Base-by-base conservation (phyloP, 2,888 invertebrate species). In the Euproctis similis region DNA sequence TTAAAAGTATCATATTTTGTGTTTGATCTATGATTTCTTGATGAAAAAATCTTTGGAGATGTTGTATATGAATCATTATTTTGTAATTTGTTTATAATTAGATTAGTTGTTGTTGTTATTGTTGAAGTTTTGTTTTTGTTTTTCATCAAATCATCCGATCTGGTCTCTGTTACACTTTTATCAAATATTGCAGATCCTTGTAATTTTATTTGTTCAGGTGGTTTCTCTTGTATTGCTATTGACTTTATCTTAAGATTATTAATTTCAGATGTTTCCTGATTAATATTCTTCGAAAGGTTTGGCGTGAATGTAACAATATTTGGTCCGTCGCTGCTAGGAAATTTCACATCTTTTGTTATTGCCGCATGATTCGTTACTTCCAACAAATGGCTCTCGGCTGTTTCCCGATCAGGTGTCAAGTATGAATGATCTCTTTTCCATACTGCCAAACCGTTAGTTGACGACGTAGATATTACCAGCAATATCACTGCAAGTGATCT, bases 401-500 rank as follows among this genome's bases (percentile, higher is more conserved):
- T 51, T 4, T 46, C 42, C 9, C 68, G 42, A 34, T 72, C 69
- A 25, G 42, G 40, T 9, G 38, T n/a, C n/a, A n/a, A n/a, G n/a
- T n/a, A n/a, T n/a, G n/a, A n/a, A n/a, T n/a, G 12, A 7, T 30
- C 17, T 20, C 36, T 33, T 21, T 21, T 26, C 28, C 28, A 11
- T 27, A 24, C 13, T 44, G 36, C 6, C 43, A 71, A 74, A 24
- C 68, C 61, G 36, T 46, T 54, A 24, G 51, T 59, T 35, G 58
- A 52, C 42, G 59, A 54, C 46, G 54, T 58, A 32, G 57, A 49
- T 40, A 60, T 45, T 43, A 55, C 45, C 41, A 68, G 43, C 44
- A 60, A 54, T 39, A 72, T 53, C 52, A 53, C 53, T n/a, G 14
- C 36, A 71, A 48, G 37, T 56, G 47, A 71, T 55, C 58, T n/a